These are phyloP conservation scores for Tenrec ecaudatus DNA, from an alignment of 2,113 vertebrate genomes.

Conservation along the genomic window DNA sequence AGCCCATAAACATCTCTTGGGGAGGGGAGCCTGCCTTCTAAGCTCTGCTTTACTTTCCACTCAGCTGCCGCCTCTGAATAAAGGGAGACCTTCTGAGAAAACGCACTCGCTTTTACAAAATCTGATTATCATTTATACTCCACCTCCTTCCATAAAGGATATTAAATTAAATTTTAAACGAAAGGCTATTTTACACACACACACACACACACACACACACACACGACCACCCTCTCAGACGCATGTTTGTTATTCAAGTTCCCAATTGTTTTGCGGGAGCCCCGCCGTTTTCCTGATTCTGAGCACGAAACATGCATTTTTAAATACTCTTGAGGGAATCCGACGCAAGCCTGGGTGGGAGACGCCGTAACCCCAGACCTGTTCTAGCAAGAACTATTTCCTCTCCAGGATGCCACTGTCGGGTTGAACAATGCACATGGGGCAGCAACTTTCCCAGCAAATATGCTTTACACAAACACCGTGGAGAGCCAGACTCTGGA, in stretches of 20 bases:
- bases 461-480: background rate
- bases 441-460: background rate
- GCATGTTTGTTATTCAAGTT: slow-evolving; percentile 2
- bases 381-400: background rate
- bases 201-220: background rate
- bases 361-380: background rate
- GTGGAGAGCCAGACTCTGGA: background rate
- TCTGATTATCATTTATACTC: slow-evolving; percentile 1
- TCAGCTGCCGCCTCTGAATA: background rate
- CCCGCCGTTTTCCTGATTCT: background rate
- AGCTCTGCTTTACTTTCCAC: too few relatives aligned
- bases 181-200: background rate
- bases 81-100: background rate
- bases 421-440: background rate
- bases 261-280: background rate
- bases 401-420: background rate
- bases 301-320: background rate
- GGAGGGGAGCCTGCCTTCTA: background rate
- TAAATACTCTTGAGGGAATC: background rate
- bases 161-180: slow-evolving; percentile 10
- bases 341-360: background rate
- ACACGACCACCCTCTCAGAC: background rate
- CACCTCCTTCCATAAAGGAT: background rate
- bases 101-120: background rate
- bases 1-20: too few relatives aligned